phyloP scores from a whole-genome alignment of 1,140 invertebrate species.

The Holotrichia oblita region DNA sequence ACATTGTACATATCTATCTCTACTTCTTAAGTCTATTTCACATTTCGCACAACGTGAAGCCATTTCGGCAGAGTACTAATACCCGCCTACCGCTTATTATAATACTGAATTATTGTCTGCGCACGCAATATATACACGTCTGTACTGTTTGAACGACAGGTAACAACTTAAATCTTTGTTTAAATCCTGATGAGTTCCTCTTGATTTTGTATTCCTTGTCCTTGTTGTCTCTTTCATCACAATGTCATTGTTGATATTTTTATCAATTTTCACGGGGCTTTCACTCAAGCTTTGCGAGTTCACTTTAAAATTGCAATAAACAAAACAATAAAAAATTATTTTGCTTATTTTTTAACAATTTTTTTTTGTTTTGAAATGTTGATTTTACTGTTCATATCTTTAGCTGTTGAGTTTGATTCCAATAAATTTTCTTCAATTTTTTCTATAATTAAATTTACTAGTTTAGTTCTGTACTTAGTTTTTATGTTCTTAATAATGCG shows the following conservation, averaged over 20 bases:
- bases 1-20: too few relatives aligned
- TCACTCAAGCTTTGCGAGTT: neutral
- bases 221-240: slow-evolving; percentile 8
- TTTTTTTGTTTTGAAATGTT: too few relatives aligned
- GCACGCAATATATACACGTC: too few relatives aligned
- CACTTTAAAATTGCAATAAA: too few relatives aligned
- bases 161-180: neutral
- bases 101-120: too few relatives aligned
- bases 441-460: slow-evolving; percentile 1
- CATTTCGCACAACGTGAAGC: too few relatives aligned
- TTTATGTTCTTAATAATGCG: neutral
- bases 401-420: slow-evolving; percentile 19
- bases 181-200: neutral
- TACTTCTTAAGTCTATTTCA: too few relatives aligned
- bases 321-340: too few relatives aligned
- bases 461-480: neutral
- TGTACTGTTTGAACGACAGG: too few relatives aligned
- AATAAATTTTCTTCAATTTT: slow-evolving; percentile 23
- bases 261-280: neutral
- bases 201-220: slow-evolving; percentile 10
- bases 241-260: neutral
- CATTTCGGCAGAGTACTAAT: too few relatives aligned
- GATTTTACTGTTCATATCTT: neutral
- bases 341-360: too few relatives aligned
- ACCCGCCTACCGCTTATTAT: too few relatives aligned